These are phyloP conservation scores for Sphenopsis melanotis DNA, from an alignment of 2,797 vertebrate genomes.

Conservation along the genomic window DNA sequence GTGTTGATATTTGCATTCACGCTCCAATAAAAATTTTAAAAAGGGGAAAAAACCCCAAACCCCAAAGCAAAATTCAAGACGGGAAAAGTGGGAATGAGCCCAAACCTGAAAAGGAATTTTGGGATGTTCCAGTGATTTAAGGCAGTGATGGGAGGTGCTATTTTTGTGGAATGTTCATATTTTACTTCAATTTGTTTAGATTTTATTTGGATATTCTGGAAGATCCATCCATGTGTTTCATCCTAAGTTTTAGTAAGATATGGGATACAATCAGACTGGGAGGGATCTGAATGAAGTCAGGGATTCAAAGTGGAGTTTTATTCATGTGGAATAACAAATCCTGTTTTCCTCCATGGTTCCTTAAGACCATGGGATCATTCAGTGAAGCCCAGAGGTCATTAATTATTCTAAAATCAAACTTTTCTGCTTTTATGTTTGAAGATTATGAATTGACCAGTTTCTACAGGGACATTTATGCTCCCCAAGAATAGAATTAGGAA, in stretches of 20 bases:
- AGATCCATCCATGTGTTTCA: background rate
- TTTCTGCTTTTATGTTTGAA: background rate
- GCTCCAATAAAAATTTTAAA: rapidly evolving
- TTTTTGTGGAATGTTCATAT: background rate
- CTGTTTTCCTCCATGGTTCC: rapidly evolving
- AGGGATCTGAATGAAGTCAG: background rate
- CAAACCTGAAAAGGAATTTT: background rate
- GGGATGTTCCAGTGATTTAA: background rate
- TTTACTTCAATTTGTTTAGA: background rate
- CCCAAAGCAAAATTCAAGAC: background rate
- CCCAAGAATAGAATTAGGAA: background rate
- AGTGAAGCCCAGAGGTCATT: background rate
- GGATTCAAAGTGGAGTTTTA: background rate
- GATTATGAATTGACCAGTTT: rapidly evolving
- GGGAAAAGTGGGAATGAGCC: background rate
- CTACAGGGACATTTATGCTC: background rate
- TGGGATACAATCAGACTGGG: background rate
- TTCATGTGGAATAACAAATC: background rate
- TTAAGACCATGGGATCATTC: background rate
- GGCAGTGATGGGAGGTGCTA: background rate
- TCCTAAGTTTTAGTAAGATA: rapidly evolving
- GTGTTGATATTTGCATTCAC: background rate
- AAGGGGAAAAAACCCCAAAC: background rate
- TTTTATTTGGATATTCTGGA: background rate
- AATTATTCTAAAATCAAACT: background rate